phyloP scores from a whole-genome alignment of 2,888 invertebrate species.

The Archips xylosteana region DNA sequence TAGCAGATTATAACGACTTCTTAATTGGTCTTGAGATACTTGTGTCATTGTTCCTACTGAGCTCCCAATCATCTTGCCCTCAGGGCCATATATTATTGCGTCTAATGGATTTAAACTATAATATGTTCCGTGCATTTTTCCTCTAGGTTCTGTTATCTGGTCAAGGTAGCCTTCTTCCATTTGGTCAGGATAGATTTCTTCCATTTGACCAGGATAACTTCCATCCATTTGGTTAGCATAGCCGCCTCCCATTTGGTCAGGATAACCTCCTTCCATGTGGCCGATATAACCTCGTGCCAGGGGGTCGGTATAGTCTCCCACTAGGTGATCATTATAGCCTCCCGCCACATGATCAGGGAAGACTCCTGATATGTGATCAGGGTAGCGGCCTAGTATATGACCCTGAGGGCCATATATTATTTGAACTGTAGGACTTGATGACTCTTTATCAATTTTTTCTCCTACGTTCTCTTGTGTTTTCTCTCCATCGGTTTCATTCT shows the following conservation, averaged over 20 bases:
- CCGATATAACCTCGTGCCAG: neutral
- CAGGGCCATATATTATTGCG: neutral
- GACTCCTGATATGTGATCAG: neutral
- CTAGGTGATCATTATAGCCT: neutral
- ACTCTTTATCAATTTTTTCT: neutral
- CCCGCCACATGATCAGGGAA: neutral
- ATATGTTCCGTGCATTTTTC: neutral
- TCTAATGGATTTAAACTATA: neutral
- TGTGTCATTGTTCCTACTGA: slow-evolving; percentile 2
- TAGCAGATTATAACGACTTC: slow-evolving; percentile 1
- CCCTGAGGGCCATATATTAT: neutral
- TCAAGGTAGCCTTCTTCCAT: neutral
- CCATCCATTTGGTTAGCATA: neutral
- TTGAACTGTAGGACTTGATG: slow-evolving; percentile 1
- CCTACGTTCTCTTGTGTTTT: neutral
- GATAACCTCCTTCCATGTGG: neutral
- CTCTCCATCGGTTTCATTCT: neutral
- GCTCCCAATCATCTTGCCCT: neutral
- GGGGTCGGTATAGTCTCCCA: neutral
- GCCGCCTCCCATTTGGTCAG: neutral
- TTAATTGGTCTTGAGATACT: neutral
- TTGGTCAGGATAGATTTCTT: neutral
- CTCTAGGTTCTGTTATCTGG: neutral
- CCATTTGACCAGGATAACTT: neutral
- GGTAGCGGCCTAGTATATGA: neutral